Evolutionary conservation across 92 coral and sea anemone species (phyloP), one percentile per base, ranked within the genome.

Genomic region (Montipora capitata): DNA sequence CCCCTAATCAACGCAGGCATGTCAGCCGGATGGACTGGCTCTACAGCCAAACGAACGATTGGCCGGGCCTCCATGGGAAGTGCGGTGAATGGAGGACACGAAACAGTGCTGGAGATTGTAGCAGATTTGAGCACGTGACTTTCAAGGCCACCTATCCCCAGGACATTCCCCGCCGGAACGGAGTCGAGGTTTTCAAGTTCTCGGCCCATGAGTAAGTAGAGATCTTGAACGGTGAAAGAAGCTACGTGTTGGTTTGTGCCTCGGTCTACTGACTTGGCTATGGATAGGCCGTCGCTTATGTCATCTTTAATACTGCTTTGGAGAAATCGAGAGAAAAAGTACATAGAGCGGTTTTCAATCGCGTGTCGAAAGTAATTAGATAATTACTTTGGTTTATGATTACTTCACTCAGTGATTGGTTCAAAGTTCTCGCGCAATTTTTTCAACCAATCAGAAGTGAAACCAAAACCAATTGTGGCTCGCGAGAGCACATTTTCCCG

Each of bases 151-250:
- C 99, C 99, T 14, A 98, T 94, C 16, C 99, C 99, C 40, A 98
- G 89, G 70, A 98, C 95, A 77, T 96, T 98, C 48, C 99, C 99
- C 17, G 99, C 99, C 15, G 98, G 99, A 9, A 98, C 99, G 17
- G 89, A 83, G 42, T 91, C 95, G 41, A 98, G 85, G 40, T 89
- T 83, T 63, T 98, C 99, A 40, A 98, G 92, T 49, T 98, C 99
- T 73, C 99, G 95, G 35, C 99, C 99, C 99, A 98, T 98, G 42
- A 98, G 88, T 10, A 98, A 92, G 81, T 98, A 98, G n/a, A 98
- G 95, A 18, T 98, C 95, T 52, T 92, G 92, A 40, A 96, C 99
- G 9, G 94, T 94, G 80, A 94, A 98, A 10, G 81, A 18, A 27
- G 93, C 94, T 7, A 95, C 91, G 80, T 94, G 94, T 67, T 92